Conservation (phyloP, 2,113 vertebrate species). For the Xiphophorus hellerii region DNA sequence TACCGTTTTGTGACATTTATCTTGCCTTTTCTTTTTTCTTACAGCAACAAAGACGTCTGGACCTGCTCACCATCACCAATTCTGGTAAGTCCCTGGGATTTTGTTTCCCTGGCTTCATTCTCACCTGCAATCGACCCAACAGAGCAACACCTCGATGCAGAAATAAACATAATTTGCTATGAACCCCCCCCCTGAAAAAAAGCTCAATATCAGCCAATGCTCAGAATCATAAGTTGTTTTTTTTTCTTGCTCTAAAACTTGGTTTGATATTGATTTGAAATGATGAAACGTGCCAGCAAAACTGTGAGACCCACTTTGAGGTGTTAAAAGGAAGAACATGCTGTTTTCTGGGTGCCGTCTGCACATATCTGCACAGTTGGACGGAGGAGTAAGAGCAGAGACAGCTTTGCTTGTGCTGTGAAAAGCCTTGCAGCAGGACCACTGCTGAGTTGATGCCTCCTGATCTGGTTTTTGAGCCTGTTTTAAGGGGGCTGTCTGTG, state of each 20-base stretch:
- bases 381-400: neutral
- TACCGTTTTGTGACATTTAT: slow-evolving; percentile 14
- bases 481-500: slow-evolving; percentile 2
- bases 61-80: slow-evolving; percentile 96
- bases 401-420: slow-evolving; percentile 10
- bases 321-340: slow-evolving; percentile 7
- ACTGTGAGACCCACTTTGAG: neutral
- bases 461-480: slow-evolving; percentile 6
- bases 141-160: neutral
- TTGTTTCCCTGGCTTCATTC: slow-evolving; percentile 7
- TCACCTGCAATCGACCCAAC: neutral
- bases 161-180: neutral
- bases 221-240: neutral
- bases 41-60: slow-evolving; percentile 95
- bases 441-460: slow-evolving; percentile 24
- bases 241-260: slow-evolving; percentile 13
- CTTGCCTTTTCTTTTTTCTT: slow-evolving; percentile 78
- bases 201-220: neutral
- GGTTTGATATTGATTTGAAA: slow-evolving; percentile 13
- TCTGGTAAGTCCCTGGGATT: slow-evolving; percentile 83
- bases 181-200: neutral
- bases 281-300: neutral
- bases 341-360: slow-evolving; percentile 9
- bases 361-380: slow-evolving; percentile 6
- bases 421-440: slow-evolving; percentile 12